Percentiles rank a stretch among this genome's conserved stretches.
Evolutionary conservation across 2,888 invertebrate genomes (phyloP).

Genomic region (Geophilus truncorum): DNA sequence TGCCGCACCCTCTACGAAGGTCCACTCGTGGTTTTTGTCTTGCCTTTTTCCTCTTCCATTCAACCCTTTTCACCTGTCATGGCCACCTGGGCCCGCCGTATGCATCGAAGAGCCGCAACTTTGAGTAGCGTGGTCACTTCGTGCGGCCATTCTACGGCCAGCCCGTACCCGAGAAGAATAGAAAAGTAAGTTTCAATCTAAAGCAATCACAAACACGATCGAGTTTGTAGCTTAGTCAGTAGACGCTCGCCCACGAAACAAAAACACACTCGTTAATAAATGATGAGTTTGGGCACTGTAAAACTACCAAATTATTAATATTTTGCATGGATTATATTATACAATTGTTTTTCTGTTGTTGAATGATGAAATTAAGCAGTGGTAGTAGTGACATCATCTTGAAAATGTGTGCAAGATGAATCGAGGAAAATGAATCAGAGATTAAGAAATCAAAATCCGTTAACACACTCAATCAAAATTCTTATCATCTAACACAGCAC

Average conservation of each 20-base stretch:
- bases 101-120: conserved; percentile 85
- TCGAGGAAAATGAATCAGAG: not conserved
- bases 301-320: not conserved
- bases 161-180: conserved; percentile 73
- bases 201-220: too few species aligned
- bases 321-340: not conserved
- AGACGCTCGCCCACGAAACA: not conserved
- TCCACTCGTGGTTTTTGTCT: conserved; percentile 8
- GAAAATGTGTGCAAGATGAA: not conserved
- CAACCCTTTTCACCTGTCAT: conserved; percentile 50
- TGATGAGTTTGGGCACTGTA: not conserved
- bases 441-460: not conserved
- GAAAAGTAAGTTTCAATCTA: conserved; percentile 67
- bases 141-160: conserved; percentile 75
- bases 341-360: not conserved
- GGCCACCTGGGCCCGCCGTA: conserved; percentile 88
- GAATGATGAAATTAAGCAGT: too few species aligned
- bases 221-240: too few species aligned
- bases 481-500: not conserved
- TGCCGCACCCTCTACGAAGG: conserved; percentile 5
- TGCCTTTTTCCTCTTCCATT: conserved; percentile 25
- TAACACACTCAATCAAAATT: not conserved
- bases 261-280: not conserved
- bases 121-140: conserved; percentile 85
- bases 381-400: not conserved